A percentile compares a stretch with the other conserved stretches of the same genome.
Conservation (phyloP, 2,797 vertebrate genomes). For the Setipinna tenuifilis region DNA sequence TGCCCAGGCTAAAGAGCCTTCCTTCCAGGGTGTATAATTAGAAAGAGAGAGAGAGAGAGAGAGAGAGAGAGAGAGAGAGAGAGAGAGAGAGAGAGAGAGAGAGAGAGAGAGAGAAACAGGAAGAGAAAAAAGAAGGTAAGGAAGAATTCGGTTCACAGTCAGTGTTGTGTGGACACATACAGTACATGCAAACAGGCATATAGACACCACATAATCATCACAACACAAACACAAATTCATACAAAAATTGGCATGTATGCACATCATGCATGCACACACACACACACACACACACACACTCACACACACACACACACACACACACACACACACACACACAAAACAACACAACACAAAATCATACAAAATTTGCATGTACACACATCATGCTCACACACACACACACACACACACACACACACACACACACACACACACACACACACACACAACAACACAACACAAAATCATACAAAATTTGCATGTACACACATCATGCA, state of each 20-base stretch:
- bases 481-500: neutral
- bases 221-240: neutral
- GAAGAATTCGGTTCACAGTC: conserved; percentile 67
- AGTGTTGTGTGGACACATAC: neutral
- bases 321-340: conserved; percentile 45
- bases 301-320: conserved; percentile 46
- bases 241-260: neutral
- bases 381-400: conserved; percentile 24
- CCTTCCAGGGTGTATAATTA: conserved; percentile 83
- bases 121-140: conserved; percentile 18
- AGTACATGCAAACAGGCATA: conserved; percentile 9
- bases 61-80: conserved; percentile 5
- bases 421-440: conserved; percentile 51
- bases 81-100: conserved; percentile 53
- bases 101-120: conserved; percentile 52
- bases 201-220: neutral
- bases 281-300: conserved; percentile 52
- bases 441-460: conserved; percentile 45
- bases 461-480: no score
- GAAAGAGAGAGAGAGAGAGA: conserved; percentile 60
- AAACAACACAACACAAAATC: conserved; percentile 30
- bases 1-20: conserved; percentile 81
- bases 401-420: conserved; percentile 50
- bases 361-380: neutral
- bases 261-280: conserved; percentile 42